Conservation (phyloP, 1,140 invertebrate species). For the Oncopeltus fasciatus region DNA sequence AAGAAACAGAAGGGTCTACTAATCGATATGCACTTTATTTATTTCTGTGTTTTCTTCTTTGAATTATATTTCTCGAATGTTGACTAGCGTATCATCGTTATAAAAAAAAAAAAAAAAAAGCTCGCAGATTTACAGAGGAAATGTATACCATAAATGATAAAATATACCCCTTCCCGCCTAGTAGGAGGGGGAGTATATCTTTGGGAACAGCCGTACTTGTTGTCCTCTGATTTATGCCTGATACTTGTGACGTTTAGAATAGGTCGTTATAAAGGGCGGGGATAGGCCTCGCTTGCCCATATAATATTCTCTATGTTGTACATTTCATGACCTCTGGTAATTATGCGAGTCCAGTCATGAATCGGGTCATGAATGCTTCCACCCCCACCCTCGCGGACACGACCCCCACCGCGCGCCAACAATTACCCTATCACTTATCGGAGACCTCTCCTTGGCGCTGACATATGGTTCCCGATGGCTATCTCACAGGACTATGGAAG, state of each 20-base stretch:
- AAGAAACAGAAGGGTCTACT: too few relatives aligned
- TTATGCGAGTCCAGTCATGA: neutral
- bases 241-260: neutral
- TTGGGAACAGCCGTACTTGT: neutral
- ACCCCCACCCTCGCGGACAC: neutral
- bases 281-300: neutral
- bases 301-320: neutral
- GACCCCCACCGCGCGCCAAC: neutral
- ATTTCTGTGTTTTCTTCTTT: too few relatives aligned
- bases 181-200: neutral
- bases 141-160: neutral
- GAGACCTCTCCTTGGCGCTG: neutral
- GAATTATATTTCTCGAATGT: too few relatives aligned
- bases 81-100: too few relatives aligned
- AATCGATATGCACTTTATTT: too few relatives aligned
- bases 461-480: neutral
- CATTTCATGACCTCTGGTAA: neutral
- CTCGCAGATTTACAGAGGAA: neutral
- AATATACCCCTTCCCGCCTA: neutral
- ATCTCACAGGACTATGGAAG: neutral
- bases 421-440: slow-evolving; percentile 5
- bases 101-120: too few relatives aligned
- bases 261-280: too few relatives aligned
- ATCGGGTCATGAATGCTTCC: neutral
- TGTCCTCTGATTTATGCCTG: neutral